Evolutionary conservation across 2,888 invertebrate species (phyloP), one percentile per base, ranked within the genome.

Genomic region (Nesidiocoris tenuis): DNA sequence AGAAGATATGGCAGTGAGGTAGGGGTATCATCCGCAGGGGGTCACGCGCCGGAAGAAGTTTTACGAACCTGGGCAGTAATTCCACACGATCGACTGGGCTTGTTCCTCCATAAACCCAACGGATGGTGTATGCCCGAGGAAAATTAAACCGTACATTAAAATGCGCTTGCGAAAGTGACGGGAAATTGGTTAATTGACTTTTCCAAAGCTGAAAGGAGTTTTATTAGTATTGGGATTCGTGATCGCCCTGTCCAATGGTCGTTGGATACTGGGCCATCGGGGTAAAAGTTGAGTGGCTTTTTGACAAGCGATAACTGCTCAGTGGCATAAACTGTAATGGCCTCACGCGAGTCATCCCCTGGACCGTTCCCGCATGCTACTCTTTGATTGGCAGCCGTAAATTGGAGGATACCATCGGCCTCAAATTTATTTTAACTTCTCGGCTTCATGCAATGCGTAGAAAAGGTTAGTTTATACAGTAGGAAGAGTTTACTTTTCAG

Each of bases 281-380:
- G 39, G 55, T 39, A 18, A 63, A 25, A 61, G 61, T 39, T 39
- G 39, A 55, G 55, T 16, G 72, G 61, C 54, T 72, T 72, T 70
- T 72, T 72, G 72, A 72, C 39, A 72, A 72, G 72, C 72, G 72
- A 72, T 72, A 72, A 72, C 72, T 61, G 72, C 72, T 61, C 72
- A 72, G 54, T 72, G 72, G 72, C 63, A 61, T 72, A 72, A 72
- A 72, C 72, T 72, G 61, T 61, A 72, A 72, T 72, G 61, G 63
- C 72, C 72, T 39, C 72, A 72, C 72, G 70, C 70, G 25, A 70
- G 61, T 61, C 70, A n/a, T 5, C 17, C 70, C 23, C 22, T n/a
- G n/a, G n/a, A n/a, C n/a, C n/a, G n/a, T n/a, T n/a, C 21, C 2
- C 61, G n/a, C n/a, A n/a, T n/a, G n/a, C n/a, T n/a, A n/a, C n/a